Base-by-base conservation (phyloP, 2,797 vertebrate species). In the Sibirionetta formosa region DNA sequence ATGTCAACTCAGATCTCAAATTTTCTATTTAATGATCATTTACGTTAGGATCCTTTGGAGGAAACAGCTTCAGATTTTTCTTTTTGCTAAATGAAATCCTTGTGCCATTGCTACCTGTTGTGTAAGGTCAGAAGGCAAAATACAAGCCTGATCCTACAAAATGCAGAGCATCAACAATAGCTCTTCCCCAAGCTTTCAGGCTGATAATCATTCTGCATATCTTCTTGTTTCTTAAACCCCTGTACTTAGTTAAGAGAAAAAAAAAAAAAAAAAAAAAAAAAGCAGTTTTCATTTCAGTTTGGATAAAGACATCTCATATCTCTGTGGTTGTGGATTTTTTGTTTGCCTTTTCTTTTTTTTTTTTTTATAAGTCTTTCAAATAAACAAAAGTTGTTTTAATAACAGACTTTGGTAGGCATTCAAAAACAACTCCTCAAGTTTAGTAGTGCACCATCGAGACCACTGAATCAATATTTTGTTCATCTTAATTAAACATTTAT, bases 401-500 rank as follows among this genome's bases (percentile, higher is more conserved):
- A 94, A 90, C 51, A 80, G 60, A 61, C 46, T 94, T 94, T 78
- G 89, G 79, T 89, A 96, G 89, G 81, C 54, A 84, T 90, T 96
- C 85, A 97, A 91, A 64, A 94, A 61, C 64, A 97, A 94, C 86
- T 88, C 33, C 81, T 95, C 76, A 83, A 94, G 88, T 33, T 68
- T 72, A 86, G 78, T 57, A 94, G 38, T 53, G 70, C 44, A 56
- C 79, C 75, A 76, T 5, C 54, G 86, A 94, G 79, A 93, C 76
- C 68, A 92, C 1, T 91, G 79, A 94, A 94, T 94, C 93, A 96
- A 90, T 95, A 95, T 94, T 97, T 93, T 85, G 54, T 79, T 95
- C 73, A 96, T 91, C 63, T 65, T 82, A 95, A 95, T 96, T 95
- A 96, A 97, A 97, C 65, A 97, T 97, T 95, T 94, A 95, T 89